phyloP scores from a whole-genome alignment of 2,113 vertebrate genomes.

The Lophochroa leadbeateri region DNA sequence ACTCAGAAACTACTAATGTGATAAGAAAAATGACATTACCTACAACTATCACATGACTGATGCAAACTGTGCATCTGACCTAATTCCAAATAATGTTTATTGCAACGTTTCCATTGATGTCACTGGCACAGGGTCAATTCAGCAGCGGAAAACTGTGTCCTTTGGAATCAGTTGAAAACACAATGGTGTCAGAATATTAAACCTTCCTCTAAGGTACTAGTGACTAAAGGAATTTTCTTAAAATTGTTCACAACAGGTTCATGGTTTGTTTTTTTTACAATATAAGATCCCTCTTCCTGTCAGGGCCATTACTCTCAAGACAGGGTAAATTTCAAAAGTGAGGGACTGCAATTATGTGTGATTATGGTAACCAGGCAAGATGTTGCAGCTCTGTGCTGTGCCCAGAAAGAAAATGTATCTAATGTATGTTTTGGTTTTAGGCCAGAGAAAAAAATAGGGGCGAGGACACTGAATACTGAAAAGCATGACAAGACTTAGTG shows the following conservation, averaged over 20 bases:
- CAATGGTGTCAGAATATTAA: neutral
- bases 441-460: neutral
- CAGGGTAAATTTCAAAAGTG: neutral
- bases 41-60: neutral
- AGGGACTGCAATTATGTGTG: neutral
- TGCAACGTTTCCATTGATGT: slow-evolving; percentile 1
- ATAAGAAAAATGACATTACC: neutral
- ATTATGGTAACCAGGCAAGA: neutral
- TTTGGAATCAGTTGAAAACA: neutral
- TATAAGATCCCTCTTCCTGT: neutral
- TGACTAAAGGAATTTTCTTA: neutral
- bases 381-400: neutral
- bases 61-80: neutral
- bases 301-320: neutral
- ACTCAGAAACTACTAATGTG: neutral
- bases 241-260: neutral
- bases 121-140: neutral
- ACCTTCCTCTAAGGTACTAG: neutral
- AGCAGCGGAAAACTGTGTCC: neutral
- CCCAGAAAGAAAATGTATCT: neutral
- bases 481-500: neutral
- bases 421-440: neutral
- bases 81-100: neutral
- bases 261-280: neutral
- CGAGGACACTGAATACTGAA: neutral